phyloP scores from a whole-genome alignment of 2,113 vertebrate species.

The Crocuta crocuta region DNA sequence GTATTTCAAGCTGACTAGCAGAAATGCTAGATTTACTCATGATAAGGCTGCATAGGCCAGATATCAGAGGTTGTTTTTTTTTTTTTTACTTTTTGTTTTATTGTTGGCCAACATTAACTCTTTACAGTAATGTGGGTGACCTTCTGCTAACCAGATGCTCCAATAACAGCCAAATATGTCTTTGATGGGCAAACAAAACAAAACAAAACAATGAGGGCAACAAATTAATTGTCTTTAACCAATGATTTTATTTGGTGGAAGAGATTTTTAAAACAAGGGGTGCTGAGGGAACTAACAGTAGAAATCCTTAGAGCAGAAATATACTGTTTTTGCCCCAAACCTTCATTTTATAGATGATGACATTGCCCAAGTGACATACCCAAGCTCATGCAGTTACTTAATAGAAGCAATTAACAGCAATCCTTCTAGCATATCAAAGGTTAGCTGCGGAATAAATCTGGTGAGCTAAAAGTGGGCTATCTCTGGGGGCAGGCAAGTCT shows the following conservation, averaged over 20 bases:
- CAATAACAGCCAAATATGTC: neutral
- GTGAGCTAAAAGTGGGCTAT: neutral
- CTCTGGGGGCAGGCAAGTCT: constrained; percentile 1
- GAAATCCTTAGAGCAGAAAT: neutral
- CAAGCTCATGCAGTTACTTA: constrained; percentile 32
- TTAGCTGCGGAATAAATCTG: constrained; percentile 54
- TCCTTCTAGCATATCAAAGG: constrained; percentile 42
- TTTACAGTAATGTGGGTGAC: neutral
- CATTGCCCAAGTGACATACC: constrained; percentile 15
- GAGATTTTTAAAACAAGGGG: neutral
- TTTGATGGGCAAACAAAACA: neutral
- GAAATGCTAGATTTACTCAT: neutral
- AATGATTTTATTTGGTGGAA: neutral
- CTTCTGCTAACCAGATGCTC: neutral
- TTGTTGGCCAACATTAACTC: constrained; percentile 25
- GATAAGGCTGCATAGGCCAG: neutral
- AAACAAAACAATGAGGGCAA: neutral
- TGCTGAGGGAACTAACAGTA: neutral
- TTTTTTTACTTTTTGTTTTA: neutral
- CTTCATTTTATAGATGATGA: neutral
- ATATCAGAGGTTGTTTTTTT: neutral
- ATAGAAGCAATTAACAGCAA: constrained; percentile 50
- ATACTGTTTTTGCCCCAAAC: neutral
- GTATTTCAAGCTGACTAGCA: neutral
- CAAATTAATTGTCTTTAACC: constrained; percentile 45